phyloP scores from a whole-genome alignment of 2,888 invertebrate species.

The Lepidonotus clava region DNA sequence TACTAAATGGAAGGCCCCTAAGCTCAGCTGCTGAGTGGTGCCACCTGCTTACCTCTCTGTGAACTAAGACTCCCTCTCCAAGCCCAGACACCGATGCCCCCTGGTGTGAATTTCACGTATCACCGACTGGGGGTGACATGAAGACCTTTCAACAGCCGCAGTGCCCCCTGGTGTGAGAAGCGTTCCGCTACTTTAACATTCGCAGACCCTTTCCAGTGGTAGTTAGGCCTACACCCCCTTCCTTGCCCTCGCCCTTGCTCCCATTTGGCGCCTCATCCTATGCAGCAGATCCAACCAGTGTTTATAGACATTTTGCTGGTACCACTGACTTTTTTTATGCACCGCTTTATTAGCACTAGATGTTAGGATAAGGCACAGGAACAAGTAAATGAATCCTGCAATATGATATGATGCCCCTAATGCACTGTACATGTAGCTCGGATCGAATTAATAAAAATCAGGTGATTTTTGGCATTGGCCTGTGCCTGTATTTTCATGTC shows the following conservation, averaged over 20 bases:
- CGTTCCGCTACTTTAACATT: conserved; percentile 8
- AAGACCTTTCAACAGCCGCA: neutral
- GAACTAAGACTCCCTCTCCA: neutral
- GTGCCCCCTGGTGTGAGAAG: neutral
- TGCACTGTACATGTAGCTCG: too few species aligned
- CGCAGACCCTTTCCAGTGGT: neutral
- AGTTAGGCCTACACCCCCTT: neutral
- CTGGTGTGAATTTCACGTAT: neutral
- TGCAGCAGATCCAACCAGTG: neutral
- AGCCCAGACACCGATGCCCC: neutral
- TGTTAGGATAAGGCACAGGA: too few species aligned
- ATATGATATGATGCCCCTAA: too few species aligned
- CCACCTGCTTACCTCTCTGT: neutral
- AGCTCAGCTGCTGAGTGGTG: too few species aligned
- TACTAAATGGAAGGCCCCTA: too few species aligned
- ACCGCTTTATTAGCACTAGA: too few species aligned
- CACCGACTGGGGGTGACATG: neutral
- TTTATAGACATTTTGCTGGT: too few species aligned
- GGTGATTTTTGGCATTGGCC: too few species aligned
- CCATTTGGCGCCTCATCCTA: neutral
- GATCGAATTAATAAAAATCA: too few species aligned
- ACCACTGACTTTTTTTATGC: too few species aligned
- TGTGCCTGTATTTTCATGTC: too few species aligned
- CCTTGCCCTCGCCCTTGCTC: neutral
- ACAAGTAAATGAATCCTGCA: too few species aligned